These are phyloP conservation scores for Clanis bilineata DNA, from an alignment of 2,888 invertebrate genomes.

Conservation along the genomic window DNA sequence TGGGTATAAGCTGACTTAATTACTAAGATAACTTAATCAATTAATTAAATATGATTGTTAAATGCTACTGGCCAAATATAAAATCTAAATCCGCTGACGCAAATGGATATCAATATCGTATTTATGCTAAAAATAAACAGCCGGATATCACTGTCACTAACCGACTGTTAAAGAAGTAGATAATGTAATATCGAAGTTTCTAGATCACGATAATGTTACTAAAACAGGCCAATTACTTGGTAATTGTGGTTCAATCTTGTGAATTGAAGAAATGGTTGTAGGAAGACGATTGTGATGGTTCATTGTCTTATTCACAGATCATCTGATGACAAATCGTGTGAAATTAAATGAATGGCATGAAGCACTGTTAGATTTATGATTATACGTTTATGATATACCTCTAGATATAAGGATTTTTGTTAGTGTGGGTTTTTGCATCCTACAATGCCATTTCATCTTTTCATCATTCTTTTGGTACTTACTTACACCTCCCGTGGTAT, in stretches of 20 bases:
- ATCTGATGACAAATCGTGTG: not conserved
- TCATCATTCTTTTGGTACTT: too few relatives aligned
- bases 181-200: not conserved
- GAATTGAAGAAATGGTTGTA: slow-evolving; percentile 27
- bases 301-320: slow-evolving; percentile 2
- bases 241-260: slow-evolving; percentile 34
- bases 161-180: not conserved
- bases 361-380: not conserved
- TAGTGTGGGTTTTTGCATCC: too few relatives aligned
- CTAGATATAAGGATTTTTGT: too few relatives aligned
- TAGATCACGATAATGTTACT: slow-evolving; percentile 13
- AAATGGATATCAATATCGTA: not conserved
- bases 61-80: not conserved
- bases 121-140: not conserved
- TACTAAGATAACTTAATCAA: too few relatives aligned
- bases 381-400: not conserved
- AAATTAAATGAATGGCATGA: not conserved
- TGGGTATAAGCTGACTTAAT: too few relatives aligned
- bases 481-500: too few relatives aligned
- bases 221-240: slow-evolving; percentile 28
- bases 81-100: not conserved
- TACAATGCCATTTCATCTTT: too few relatives aligned
- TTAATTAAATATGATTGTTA: not conserved
- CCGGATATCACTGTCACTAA: not conserved
- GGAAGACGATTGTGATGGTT: not conserved